Base-by-base conservation (phyloP, 2,888 invertebrate species). In the Dicyrtomina minuta region DNA sequence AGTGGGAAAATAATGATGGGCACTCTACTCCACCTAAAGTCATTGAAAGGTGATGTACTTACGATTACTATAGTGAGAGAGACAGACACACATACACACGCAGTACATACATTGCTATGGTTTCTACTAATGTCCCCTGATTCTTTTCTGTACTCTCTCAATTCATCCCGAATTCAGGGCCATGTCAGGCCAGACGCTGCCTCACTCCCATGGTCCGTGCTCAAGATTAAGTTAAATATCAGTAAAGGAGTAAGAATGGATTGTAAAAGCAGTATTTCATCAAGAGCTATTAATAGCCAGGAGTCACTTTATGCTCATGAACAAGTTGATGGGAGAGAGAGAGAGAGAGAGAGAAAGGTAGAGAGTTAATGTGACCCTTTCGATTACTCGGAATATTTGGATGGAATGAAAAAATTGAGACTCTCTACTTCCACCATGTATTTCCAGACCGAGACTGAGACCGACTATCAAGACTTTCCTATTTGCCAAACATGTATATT, bases 1-100 rank as follows among this genome's bases (percentile, higher is more conserved):
- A 61, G 61, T 61, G 61, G 44, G 61, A 61, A 46, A 43, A 61
- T 61, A 44, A 43, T 61, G 41, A 60, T 60, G 33, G 33, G 33
- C 33, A 33, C 33, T 33, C 33, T 33, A 33, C 33, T 33, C 33
- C 3, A 8, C 33, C 33, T 5, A 33, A 33, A 33, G 33, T 33
- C 33, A 33, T 33, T 8, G 33, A 33, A 33, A 33, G 33, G 33
- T 33, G 33, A 33, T 33, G 33, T 33, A 33, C 33, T 33, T 33
- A 46, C 20, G 3, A 12, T 33, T 33, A 46, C 20, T 46, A 12
- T 12, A 33, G 33, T 5, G 33, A n/a, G n/a, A 33, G 33, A 33
- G 8, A 51, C 8, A 51, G n/a, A 10, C 24, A 56, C 56, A 56
- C 56, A 56, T 24, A 56, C n/a, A 56, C 15, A 26, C 15, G 15